Evolutionary conservation across 2,113 vertebrate genomes (phyloP), one percentile per base, ranked within the genome.

Genomic region (Prietella phreatophila): DNA sequence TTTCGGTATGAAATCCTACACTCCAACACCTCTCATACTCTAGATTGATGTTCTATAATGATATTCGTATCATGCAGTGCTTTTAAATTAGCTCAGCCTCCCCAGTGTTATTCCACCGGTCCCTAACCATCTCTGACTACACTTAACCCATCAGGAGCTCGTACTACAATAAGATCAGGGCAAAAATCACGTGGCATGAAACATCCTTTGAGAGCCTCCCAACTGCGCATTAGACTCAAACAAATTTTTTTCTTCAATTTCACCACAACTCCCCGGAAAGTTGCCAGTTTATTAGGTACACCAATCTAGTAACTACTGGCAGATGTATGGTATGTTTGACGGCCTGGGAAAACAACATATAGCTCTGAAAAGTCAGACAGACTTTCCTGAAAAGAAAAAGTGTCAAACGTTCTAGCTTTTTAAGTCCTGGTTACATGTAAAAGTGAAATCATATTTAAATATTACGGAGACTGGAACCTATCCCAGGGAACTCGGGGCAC

Each of bases 31-130:
- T 55, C 30, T 71, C 65, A 56, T 36, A 71, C 83, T 85, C 47
- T 53, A 56, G 65, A 85, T 73, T 71, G 83, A 69, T 71, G 42
- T 73, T 73, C 65, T 55, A 56, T 85, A 85, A 85, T 85, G 83
- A 85, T 85, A 85, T 85, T 85, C 65, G 30, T 33, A 53, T 69
- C 83, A 73, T 56, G 83, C 83, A 36, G 83, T 53, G 83, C 65
- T 71, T 85, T 85, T 85, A 85, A 85, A 85, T 85, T 73, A 73
- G 83, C 67, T 85, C n/a, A 85, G 83, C 83, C 47, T 85, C 67
- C 83, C 83, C 83, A 58, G 65, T 36, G 83, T 73, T 85, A 85
- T 85, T 85, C 50, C 63, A 69, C 83, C 67, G 25, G 65, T 71
- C 50, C 67, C 65, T 55, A 85, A 73, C 67, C 67, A 58, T 55